These are phyloP conservation scores for Scelioninae gen. 2 DNA, from an alignment of 2,888 invertebrate species.

Conservation along the genomic window DNA sequence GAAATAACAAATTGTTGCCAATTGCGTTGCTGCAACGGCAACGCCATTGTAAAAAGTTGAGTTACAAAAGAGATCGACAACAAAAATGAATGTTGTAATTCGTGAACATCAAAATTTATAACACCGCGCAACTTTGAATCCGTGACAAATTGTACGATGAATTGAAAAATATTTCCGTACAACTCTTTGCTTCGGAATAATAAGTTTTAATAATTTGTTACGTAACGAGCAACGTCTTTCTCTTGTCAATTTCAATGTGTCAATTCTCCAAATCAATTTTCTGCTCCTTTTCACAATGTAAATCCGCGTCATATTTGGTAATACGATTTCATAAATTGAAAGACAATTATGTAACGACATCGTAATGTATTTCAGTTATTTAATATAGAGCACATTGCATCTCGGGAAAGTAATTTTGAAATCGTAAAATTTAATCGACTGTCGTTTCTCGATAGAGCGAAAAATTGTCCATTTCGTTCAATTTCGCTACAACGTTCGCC, in stretches of 20 bases:
- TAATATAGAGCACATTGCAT: slow-evolving; percentile 24
- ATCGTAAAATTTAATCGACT: slow-evolving; percentile 10
- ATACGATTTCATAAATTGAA: slow-evolving; percentile 29
- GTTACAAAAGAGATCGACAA: too few species aligned
- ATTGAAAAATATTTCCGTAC: not conserved
- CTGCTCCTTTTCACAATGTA: slow-evolving; percentile 7
- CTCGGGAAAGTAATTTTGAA: slow-evolving; percentile 15
- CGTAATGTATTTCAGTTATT: slow-evolving; percentile 36
- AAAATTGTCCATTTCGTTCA: slow-evolving; percentile 1
- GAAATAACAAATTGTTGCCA: too few species aligned
- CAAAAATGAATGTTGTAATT: too few species aligned
- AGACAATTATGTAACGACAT: slow-evolving; percentile 22
- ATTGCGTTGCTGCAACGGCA: too few species aligned
- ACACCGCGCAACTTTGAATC: too few species aligned
- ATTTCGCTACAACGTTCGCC: not conserved
- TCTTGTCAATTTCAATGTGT: slow-evolving; percentile 14
- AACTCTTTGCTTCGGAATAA: not conserved
- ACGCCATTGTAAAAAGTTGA: too few species aligned
- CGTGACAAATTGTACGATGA: not conserved
- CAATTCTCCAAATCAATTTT: slow-evolving; percentile 15
- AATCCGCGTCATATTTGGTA: slow-evolving; percentile 21
- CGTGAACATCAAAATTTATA: too few species aligned
- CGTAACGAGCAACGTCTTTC: slow-evolving; percentile 2
- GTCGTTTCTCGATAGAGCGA: not conserved
- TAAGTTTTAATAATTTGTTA: slow-evolving; percentile 1